Evolutionary conservation across 2,113 vertebrate species (phyloP).

Genomic region (Arenaria interpres): DNA sequence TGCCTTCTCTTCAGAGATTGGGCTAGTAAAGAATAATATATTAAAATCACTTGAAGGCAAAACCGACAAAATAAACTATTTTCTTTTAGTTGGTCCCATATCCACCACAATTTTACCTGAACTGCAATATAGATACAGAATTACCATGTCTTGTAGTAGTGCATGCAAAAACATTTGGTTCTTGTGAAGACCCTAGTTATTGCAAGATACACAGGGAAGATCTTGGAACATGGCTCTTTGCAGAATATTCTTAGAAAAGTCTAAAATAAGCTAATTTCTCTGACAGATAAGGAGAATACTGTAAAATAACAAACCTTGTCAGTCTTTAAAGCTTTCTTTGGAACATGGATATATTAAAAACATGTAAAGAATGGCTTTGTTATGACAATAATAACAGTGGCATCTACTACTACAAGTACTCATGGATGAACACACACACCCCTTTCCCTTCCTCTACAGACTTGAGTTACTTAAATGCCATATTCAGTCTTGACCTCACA

Average conservation of each 20-base stretch:
- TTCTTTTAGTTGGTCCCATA: neutral
- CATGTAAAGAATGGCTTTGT: neutral
- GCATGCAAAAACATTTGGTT: neutral
- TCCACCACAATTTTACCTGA: neutral
- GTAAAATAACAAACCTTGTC: neutral
- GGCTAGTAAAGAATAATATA: neutral
- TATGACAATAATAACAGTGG: neutral
- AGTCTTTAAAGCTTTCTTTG: neutral
- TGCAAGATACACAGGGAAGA: neutral
- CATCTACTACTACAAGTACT: neutral
- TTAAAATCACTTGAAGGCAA: neutral
- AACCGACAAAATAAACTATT: neutral
- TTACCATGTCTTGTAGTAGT: neutral
- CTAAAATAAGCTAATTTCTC: neutral
- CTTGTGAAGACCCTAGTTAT: neutral
- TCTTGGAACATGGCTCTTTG: neutral
- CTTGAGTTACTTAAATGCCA: neutral
- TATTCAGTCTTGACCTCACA: neutral
- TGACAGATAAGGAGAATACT: neutral
- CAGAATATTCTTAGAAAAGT: neutral
- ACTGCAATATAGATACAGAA: neutral
- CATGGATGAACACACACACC: neutral
- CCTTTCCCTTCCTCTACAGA: neutral
- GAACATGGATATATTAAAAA: neutral
- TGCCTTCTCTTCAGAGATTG: neutral